Evolutionary conservation across 2,888 invertebrate genomes (phyloP).

Genomic region (Tortrix viridana): DNA sequence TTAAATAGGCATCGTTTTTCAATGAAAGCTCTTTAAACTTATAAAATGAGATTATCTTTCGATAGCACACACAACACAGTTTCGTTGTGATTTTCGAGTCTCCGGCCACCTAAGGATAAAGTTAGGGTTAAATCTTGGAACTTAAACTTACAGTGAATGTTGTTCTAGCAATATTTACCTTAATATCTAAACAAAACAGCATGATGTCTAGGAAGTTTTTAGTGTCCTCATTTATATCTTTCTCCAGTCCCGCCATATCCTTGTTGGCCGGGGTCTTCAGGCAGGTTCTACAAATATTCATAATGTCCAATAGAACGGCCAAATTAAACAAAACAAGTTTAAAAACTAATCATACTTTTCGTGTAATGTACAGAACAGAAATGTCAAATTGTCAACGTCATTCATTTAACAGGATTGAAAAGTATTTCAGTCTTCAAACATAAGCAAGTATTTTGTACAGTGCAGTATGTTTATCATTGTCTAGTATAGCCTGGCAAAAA

Average conservation of each 20-base stretch:
- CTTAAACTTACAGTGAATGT: too few species aligned
- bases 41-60: conserved; percentile 60
- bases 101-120: conserved; percentile 51
- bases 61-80: conserved; percentile 65
- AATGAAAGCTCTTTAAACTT: conserved; percentile 65
- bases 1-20: conserved; percentile 60
- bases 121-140: conserved; percentile 16
- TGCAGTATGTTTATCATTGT: too few species aligned
- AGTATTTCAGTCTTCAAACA: not conserved
- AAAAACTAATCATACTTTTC: conserved; percentile 9
- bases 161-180: conserved; percentile 51
- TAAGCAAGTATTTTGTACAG: too few species aligned
- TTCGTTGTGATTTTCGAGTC: conserved; percentile 57
- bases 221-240: conserved; percentile 43
- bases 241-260: conserved; percentile 53
- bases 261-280: conserved; percentile 52
- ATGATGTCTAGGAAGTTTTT: conserved; percentile 55
- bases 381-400: conserved; percentile 11
- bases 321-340: not conserved
- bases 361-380: not conserved
- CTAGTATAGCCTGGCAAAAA: too few species aligned
- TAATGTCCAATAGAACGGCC: conserved; percentile 27
- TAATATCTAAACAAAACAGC: conserved; percentile 64
- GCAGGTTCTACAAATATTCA: conserved; percentile 64
- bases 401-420: not conserved